Conservation (phyloP, 1,140 invertebrate genomes). For the Drosophila arawakana region DNA sequence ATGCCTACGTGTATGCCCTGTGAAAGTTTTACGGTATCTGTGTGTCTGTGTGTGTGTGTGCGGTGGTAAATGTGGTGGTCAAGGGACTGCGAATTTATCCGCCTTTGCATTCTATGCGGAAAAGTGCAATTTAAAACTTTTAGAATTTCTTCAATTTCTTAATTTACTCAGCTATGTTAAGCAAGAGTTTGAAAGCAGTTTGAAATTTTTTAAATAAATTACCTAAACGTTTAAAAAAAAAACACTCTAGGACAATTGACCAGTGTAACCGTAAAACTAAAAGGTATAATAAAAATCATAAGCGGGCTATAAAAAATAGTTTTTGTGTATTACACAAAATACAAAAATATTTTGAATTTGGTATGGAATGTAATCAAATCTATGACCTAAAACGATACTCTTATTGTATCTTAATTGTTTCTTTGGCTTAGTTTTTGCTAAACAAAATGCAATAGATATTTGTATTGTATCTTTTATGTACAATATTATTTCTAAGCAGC, state of each 20-base stretch:
- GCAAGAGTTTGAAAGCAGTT: background rate
- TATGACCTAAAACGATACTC: background rate
- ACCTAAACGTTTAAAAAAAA: background rate
- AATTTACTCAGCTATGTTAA: constrained; percentile 12
- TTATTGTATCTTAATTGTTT: background rate
- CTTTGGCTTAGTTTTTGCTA: constrained; percentile 26
- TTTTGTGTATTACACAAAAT: too few relatives aligned
- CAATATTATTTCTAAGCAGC: constrained; percentile 41
- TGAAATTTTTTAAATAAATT: constrained; percentile 10
- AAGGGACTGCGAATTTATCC: constrained; percentile 39
- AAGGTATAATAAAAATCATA: constrained; percentile 23
- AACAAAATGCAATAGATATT: constrained; percentile 47
- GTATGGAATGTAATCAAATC: background rate
- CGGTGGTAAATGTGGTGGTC: background rate
- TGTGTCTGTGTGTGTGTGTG: constrained; percentile 1
- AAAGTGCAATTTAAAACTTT: constrained; percentile 55
- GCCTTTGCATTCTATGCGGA: constrained; percentile 54
- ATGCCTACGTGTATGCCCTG: constrained; percentile 24
- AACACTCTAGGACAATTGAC: too few relatives aligned
- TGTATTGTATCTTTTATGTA: constrained; percentile 24
- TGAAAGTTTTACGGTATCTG: constrained; percentile 22
- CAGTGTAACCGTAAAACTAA: constrained; percentile 1
- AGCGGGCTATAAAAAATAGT: background rate
- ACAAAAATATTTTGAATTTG: too few relatives aligned
- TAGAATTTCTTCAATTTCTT: constrained; percentile 31